Base-by-base conservation (phyloP, 2,113 vertebrate species). In the Xiphophorus maculatus region DNA sequence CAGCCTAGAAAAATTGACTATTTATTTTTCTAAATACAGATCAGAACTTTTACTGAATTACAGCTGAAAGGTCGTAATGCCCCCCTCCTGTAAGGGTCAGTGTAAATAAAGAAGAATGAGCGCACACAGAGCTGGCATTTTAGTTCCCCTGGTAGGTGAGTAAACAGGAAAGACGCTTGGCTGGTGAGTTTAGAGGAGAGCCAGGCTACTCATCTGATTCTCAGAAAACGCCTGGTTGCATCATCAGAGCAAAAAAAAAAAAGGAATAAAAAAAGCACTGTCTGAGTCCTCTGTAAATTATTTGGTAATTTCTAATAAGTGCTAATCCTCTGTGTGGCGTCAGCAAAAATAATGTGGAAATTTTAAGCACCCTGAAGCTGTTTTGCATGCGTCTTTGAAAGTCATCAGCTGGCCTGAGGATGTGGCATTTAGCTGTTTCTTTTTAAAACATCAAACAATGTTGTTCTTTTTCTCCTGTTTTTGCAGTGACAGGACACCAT, bases 11-110 rank as follows among this genome's bases (percentile, higher is more conserved):
- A 93, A 89, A 90, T 88, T 86, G 76, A 68, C 72, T 88, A 91
- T 93, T 93, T 92, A 91, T 91, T 92, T 92, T 92, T 92, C 90
- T 93, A 93, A 94, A 93, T 90, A 79, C 84, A 90, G 89, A 92
- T 88, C 86, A 61, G 86, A 88, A 89, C 83, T 89, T 92, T 91
- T 91, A 93, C 93, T 93, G 85, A 93, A 94, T 94, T 91, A 93
- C 69, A 63, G 84, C 90, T 91, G 89, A 93, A 93, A 91, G 84
- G 82, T 86, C 5, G 90, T 90, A 93, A 93, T 93, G 89, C 85
- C 87, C 88, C 86, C 81, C 84, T 92, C 84, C 88, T 88, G 80
- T 84, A 85, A 84, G 90, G 88, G 88, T 87, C 84, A 77, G 81
- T 84, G 89, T 92, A 91, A 92, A 92, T 84, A 93, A 86, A 90